Evolutionary conservation across 2,113 vertebrate species (phyloP).

Genomic region (Eclectus roratus): DNA sequence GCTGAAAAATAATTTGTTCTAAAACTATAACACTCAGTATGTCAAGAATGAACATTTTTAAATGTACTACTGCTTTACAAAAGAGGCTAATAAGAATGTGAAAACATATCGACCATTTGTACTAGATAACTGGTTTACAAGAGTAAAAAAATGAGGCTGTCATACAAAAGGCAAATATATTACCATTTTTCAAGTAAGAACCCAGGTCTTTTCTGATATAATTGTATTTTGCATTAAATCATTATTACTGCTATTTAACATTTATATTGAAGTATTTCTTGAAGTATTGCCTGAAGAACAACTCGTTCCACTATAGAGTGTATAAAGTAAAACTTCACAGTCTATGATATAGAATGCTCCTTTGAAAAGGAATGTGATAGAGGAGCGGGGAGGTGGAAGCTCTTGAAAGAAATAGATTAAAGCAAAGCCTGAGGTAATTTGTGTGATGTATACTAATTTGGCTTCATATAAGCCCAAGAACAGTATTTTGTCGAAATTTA

Average conservation of each 20-base stretch:
- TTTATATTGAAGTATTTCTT: neutral
- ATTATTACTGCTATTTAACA: neutral
- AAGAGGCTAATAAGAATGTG: neutral
- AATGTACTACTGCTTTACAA: neutral
- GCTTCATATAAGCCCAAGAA: neutral
- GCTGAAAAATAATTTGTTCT: constrained; percentile 35
- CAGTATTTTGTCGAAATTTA: neutral
- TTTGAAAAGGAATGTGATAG: neutral
- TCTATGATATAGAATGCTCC: neutral
- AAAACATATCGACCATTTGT: constrained; percentile 4
- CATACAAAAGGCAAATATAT: neutral
- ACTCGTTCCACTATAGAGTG: neutral
- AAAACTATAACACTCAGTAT: neutral
- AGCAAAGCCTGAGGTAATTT: neutral
- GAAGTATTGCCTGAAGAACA: neutral
- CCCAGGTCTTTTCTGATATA: neutral
- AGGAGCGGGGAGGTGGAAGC: neutral
- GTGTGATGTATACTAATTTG: neutral
- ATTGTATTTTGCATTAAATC: neutral
- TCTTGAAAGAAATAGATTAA: neutral
- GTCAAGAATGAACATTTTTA: constrained; percentile 46
- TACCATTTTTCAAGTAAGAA: neutral
- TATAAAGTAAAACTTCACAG: neutral
- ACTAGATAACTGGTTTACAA: neutral
- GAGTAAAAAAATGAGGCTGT: neutral